These are phyloP conservation scores for Bombus impatiens DNA, from an alignment of 1,140 invertebrate genomes.

Conservation along the genomic window DNA sequence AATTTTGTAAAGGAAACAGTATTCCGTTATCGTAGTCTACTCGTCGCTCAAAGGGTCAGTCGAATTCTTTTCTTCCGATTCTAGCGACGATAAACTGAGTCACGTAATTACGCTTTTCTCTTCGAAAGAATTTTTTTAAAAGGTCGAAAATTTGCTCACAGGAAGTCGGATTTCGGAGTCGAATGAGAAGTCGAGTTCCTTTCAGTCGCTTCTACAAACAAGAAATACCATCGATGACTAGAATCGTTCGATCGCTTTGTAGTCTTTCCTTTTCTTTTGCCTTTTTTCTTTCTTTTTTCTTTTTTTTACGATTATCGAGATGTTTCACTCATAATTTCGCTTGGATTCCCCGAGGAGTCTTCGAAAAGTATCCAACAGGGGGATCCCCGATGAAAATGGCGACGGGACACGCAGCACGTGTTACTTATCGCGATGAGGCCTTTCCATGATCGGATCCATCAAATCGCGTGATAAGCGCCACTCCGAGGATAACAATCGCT, in stretches of 20 bases:
- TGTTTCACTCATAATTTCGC: background rate
- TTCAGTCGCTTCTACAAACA: background rate
- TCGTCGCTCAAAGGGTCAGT: too few species aligned
- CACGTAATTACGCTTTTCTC: background rate
- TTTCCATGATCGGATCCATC: conserved; percentile 32
- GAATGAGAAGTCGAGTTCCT: background rate
- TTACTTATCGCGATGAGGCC: conserved; percentile 33
- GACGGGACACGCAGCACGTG: conserved; percentile 3
- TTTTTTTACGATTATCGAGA: background rate
- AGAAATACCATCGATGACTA: background rate
- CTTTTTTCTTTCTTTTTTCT: background rate
- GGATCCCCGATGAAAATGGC: conserved; percentile 12
- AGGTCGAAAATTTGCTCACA: background rate
- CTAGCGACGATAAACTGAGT: background rate
- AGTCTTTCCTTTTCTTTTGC: too few species aligned
- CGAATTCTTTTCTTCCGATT: background rate
- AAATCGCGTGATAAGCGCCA: conserved; percentile 58
- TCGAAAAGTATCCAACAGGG: too few species aligned
- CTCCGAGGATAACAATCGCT: conserved; percentile 40
- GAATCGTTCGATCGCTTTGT: background rate
- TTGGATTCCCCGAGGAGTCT: too few species aligned
- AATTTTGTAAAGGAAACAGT: too few species aligned
- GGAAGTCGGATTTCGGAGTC: background rate
- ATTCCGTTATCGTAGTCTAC: too few species aligned
- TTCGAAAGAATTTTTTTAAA: background rate